A percentile compares a stretch with the other conserved stretches of the same genome.
These are phyloP conservation scores for Acanthoscelides obtectus DNA, from an alignment of 2,888 invertebrate species.

Conservation along the genomic window DNA sequence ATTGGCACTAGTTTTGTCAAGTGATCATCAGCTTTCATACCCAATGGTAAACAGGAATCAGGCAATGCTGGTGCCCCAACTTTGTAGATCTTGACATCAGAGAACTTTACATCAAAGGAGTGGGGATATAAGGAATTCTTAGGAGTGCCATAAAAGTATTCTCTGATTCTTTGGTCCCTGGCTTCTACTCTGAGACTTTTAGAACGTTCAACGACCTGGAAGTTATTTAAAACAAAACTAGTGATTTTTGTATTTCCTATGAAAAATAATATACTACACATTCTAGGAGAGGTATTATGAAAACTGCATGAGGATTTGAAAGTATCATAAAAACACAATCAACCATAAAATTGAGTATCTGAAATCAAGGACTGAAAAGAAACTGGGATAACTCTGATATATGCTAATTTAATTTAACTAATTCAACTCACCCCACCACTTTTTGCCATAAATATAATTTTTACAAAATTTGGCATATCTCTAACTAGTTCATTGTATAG, in stretches of 20 bases:
- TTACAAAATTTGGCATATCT: slow-evolving; percentile 91
- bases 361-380: slow-evolving; percentile 4
- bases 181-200: slow-evolving; percentile 65
- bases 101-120: slow-evolving; percentile 89
- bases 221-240: slow-evolving; percentile 13
- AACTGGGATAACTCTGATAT: too few species aligned
- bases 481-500: slow-evolving; percentile 89
- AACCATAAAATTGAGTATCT: too few species aligned
- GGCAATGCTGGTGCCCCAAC: slow-evolving; percentile 91
- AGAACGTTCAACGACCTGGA: slow-evolving; percentile 80
- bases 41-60: slow-evolving; percentile 93
- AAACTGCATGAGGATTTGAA: too few species aligned
- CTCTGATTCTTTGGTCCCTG: slow-evolving; percentile 76
- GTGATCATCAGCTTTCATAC: slow-evolving; percentile 91
- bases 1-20: slow-evolving; percentile 83
- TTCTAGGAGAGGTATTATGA: too few species aligned
- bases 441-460: slow-evolving; percentile 67
- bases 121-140: slow-evolving; percentile 74
- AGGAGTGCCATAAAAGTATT: slow-evolving; percentile 94
- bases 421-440: slow-evolving; percentile 81
- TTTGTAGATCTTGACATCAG: slow-evolving; percentile 86
- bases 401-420: too few species aligned
- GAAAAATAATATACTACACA: too few species aligned
- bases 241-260: too few species aligned
- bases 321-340: too few species aligned